A percentile compares a stretch with the other conserved stretches of the same genome.
phyloP scores from a whole-genome alignment of 1,140 invertebrate genomes.

The Babylonia areolata region DNA sequence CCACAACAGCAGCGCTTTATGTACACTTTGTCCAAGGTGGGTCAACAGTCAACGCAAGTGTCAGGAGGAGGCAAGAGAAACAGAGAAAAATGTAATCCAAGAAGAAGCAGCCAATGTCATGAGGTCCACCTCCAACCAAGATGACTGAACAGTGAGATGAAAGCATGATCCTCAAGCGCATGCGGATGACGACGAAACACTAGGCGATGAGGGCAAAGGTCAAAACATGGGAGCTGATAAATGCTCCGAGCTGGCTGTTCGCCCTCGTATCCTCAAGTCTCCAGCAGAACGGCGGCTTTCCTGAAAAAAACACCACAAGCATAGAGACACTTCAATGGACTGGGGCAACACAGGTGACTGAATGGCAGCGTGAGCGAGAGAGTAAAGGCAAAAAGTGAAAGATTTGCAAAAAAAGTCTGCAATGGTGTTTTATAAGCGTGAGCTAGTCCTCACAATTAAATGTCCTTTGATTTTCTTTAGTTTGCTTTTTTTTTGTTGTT shows the following conservation, averaged over 20 bases:
- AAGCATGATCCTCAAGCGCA: constrained; percentile 30
- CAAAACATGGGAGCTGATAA: constrained; percentile 67
- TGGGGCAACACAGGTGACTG: too few relatives aligned
- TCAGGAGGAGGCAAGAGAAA: too few relatives aligned
- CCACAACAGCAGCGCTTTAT: background rate
- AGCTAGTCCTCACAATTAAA: too few relatives aligned
- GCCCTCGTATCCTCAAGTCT: constrained; percentile 67
- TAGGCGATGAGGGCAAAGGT: constrained; percentile 26
- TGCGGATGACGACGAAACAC: constrained; percentile 7
- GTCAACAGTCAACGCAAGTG: background rate
- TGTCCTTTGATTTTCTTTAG: too few relatives aligned
- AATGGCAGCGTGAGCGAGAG: background rate
- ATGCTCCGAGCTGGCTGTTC: constrained; percentile 72
- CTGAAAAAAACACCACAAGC: constrained; percentile 57
- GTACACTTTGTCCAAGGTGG: background rate
- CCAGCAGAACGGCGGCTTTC: constrained; percentile 71
- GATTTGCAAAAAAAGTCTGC: too few relatives aligned
- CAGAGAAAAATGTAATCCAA: background rate
- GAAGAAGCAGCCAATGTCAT: background rate
- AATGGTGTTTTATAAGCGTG: too few relatives aligned
- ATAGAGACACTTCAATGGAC: too few relatives aligned
- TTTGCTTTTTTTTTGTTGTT: too few relatives aligned
- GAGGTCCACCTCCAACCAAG: background rate
- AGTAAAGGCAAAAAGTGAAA: background rate
- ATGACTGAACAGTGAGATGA: background rate